Base-by-base conservation (phyloP, 2,888 invertebrate species). In the Itoplectis maculator region DNA sequence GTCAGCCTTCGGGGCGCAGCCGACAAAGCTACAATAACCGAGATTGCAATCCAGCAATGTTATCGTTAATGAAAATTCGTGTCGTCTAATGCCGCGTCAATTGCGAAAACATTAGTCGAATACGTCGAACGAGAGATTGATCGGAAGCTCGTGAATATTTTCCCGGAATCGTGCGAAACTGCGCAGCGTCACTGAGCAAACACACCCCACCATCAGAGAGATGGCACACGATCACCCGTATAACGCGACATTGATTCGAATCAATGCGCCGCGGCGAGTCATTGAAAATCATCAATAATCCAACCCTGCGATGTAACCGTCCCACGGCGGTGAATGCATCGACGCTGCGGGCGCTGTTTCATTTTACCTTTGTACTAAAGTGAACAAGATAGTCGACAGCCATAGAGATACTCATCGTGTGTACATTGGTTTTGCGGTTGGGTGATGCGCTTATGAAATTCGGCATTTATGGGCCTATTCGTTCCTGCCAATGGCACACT, bases 71-170 rank as follows among this genome's bases (percentile, higher is more conserved):
- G 23, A n/a, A 56, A 56, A 29, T 56, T 56, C 11, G 11, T 6
- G 56, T 56, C 29, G 23, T 56, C n/a, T 23, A n/a, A 56, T 56
- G 23, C 56, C 6, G 13, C 23, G 5, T 23, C 13, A 11, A 13
- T 56, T 29, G 29, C 56, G 56, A 23, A 20, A 56, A 56, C 56
- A 56, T 56, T 29, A 56, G 29, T 29, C 56, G 29, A 29, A 2
- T n/a, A 56, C 4, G 5, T 13, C 2, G 23, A 18, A 11, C 9
- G 11, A 11, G 56, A 23, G 23, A 56, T n/a, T 29, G 56, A 56
- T 56, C 29, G 13, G 13, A 56, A 56, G 29, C n/a, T 29, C 56
- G 56, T 56, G 56, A 2, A 29, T 29, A 29, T 56, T 29, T 29
- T 29, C 23, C 20, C 29, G 23, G 0, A 3, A 23, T 9, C 23